These are phyloP conservation scores for Spisula solida DNA, from an alignment of 2,888 invertebrate species.

Conservation along the genomic window DNA sequence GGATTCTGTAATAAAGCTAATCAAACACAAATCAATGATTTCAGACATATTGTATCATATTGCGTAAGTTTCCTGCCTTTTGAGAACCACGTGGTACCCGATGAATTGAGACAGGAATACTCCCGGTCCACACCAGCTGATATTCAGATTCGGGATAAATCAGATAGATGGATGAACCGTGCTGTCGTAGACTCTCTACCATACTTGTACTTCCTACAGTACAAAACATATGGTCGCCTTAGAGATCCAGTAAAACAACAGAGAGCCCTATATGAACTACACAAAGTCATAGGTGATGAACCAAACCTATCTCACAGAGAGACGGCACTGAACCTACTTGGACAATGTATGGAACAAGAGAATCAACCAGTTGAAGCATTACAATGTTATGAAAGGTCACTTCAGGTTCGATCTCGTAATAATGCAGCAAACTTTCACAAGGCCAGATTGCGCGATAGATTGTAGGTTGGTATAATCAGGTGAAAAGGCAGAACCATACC, in stretches of 20 bases:
- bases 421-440: conserved; percentile 1
- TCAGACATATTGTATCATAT: not conserved
- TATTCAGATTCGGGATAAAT: not conserved
- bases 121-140: not conserved
- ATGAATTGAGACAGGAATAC: conserved; percentile 19
- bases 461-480: not conserved
- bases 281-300: not conserved
- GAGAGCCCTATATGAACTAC: not conserved
- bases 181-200: not conserved
- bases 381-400: not conserved
- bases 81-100: conserved; percentile 14
- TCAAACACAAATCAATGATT: not conserved
- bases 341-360: conserved; percentile 26
- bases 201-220: not conserved
- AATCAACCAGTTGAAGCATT: not conserved
- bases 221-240: not conserved
- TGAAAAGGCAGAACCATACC: too few species aligned
- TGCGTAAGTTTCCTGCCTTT: not conserved
- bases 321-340: conserved; percentile 14
- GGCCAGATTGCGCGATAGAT: not conserved
- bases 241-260: not conserved
- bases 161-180: not conserved
- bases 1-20: not conserved
- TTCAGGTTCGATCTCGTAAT: not conserved
- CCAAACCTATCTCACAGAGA: not conserved